phyloP scores from a whole-genome alignment of 2,797 vertebrate genomes.

The Sebastes taczanowskii region DNA sequence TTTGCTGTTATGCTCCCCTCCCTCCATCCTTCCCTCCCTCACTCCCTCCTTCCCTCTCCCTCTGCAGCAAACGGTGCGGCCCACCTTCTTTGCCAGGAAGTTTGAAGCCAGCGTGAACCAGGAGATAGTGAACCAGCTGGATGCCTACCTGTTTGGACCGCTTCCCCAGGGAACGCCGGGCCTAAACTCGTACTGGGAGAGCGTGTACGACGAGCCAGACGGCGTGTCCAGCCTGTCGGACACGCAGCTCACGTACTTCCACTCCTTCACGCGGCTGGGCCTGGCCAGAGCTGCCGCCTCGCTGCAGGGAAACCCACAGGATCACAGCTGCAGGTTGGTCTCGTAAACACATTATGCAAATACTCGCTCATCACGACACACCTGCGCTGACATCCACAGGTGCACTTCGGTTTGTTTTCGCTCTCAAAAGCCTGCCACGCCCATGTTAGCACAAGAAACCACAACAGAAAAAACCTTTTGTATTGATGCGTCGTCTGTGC shows the following conservation, averaged over 20 bases:
- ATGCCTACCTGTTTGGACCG: constrained; percentile 91
- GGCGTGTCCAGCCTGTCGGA: constrained; percentile 89
- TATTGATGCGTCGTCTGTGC: constrained; percentile 1
- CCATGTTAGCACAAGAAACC: constrained; percentile 28
- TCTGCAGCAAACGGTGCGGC: constrained; percentile 92
- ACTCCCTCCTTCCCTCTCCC: background rate
- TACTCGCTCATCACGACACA: background rate
- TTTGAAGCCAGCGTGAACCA: constrained; percentile 98
- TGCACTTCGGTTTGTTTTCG: background rate
- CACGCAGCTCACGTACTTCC: constrained; percentile 90
- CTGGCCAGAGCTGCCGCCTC: constrained; percentile 85
- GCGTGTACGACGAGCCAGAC: constrained; percentile 90
- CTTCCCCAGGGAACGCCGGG: constrained; percentile 86
- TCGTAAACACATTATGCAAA: constrained; percentile 20
- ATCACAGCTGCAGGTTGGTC: constrained; percentile 93
- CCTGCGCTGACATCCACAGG: constrained; percentile 34
- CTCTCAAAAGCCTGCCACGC: constrained; percentile 15
- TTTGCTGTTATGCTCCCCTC: constrained; percentile 3
- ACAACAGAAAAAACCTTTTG: constrained; percentile 43
- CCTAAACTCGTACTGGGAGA: constrained; percentile 96
- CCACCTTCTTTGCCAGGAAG: constrained; percentile 98
- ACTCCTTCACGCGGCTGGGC: constrained; percentile 91
- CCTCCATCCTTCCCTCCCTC: background rate
- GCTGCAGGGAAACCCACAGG: constrained; percentile 84
- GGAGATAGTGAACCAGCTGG: constrained; percentile 96